phyloP scores from a whole-genome alignment of 2,113 vertebrate species.

The Upupa epops region DNA sequence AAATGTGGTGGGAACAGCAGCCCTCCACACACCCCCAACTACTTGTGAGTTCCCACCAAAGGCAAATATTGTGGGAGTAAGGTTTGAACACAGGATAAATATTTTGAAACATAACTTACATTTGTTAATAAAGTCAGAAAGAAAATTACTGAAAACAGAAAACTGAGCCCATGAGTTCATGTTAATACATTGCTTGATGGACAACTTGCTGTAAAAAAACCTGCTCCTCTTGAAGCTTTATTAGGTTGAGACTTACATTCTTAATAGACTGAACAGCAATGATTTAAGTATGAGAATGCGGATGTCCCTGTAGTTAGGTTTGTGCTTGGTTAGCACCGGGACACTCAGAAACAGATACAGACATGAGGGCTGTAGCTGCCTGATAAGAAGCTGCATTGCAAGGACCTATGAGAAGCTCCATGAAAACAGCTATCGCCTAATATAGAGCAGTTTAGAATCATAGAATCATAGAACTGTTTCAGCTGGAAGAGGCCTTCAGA shows the following conservation, averaged over 20 bases:
- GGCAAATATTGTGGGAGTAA: neutral
- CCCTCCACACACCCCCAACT: fast-evolving
- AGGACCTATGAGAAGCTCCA: neutral
- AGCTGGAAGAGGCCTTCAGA: no score
- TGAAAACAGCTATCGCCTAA: neutral
- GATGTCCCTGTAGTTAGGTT: neutral
- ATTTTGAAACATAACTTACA: neutral
- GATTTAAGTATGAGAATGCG: neutral
- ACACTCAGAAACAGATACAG: neutral
- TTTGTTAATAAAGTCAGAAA: neutral
- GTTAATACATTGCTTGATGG: neutral
- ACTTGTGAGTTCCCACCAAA: neutral
- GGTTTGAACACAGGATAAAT: neutral
- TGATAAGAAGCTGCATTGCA: neutral
- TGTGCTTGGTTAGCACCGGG: neutral
- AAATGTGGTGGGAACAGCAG: fast-evolving
- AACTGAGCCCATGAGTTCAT: neutral
- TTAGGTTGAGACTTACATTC: neutral
- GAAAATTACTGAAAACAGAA: neutral
- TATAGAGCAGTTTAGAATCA: no score
- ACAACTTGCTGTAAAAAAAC: neutral
- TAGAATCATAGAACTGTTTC: no score
- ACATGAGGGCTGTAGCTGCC: neutral
- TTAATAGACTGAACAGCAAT: neutral
- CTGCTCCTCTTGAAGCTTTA: neutral